Evolutionary conservation across 2,113 vertebrate species (phyloP).

Genomic region (Pardalotus punctatus): DNA sequence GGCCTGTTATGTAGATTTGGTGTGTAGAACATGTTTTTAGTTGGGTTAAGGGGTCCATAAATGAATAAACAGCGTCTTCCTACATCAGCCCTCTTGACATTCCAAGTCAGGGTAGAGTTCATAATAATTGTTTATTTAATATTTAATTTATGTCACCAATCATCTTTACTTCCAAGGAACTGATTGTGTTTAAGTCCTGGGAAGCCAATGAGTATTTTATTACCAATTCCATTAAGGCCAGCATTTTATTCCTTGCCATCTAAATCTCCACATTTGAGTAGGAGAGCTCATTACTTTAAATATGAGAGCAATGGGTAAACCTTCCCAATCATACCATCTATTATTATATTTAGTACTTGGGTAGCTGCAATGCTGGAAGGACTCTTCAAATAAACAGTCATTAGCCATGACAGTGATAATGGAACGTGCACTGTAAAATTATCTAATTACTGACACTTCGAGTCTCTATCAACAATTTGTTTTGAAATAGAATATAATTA

Average conservation of each 20-base stretch:
- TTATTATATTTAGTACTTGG: neutral
- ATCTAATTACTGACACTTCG: neutral
- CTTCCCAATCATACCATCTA: neutral
- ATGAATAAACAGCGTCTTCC: neutral
- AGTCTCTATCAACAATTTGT: conserved; percentile 3
- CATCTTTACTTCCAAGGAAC: neutral
- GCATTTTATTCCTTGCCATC: neutral
- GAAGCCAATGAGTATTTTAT: conserved; percentile 27
- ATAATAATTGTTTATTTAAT: neutral
- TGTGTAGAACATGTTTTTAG: neutral
- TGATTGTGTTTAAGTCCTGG: neutral
- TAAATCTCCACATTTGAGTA: neutral
- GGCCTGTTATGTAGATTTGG: neutral
- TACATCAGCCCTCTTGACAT: neutral
- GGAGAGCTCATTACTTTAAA: neutral
- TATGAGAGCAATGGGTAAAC: neutral
- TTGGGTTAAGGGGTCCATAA: neutral
- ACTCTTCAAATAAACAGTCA: neutral
- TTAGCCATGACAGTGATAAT: conserved; percentile 5
- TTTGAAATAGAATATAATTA: conserved; percentile 38
- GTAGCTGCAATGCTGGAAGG: neutral
- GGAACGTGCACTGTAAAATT: neutral
- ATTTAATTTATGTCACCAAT: conserved; percentile 6
- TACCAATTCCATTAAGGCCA: neutral
- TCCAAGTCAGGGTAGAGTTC: neutral